Evolutionary conservation across 2,113 vertebrate species (phyloP).

Genomic region (Microtus montanus): DNA sequence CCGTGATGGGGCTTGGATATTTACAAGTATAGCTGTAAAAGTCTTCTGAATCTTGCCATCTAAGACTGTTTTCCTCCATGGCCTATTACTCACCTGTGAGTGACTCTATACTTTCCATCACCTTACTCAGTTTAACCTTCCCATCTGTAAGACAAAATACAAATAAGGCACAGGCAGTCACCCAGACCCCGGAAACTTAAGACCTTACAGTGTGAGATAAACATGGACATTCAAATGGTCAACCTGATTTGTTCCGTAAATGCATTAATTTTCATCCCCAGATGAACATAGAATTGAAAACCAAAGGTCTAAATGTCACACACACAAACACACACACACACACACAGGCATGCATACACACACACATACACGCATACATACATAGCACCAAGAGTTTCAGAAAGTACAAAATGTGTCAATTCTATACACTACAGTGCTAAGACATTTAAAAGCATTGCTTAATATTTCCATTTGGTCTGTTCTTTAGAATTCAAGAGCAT

Average conservation of each 20-base stretch:
- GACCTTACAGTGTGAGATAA: neutral
- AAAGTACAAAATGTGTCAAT: neutral
- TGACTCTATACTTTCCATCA: neutral
- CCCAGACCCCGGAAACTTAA: neutral
- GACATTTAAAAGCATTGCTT: neutral
- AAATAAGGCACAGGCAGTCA: conserved; percentile 6
- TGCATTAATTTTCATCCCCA: neutral
- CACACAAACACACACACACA: neutral
- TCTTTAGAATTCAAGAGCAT: neutral
- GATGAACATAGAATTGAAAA: neutral
- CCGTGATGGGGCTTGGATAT: neutral
- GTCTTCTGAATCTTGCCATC: neutral
- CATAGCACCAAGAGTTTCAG: neutral
- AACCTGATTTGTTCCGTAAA: neutral
- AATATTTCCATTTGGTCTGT: neutral
- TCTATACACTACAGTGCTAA: neutral
- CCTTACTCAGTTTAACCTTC: neutral
- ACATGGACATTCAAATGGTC: neutral
- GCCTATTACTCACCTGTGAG: conserved; percentile 52
- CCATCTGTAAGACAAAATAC: conserved; percentile 37
- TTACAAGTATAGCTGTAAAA: conserved; percentile 9
- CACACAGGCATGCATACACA: neutral
- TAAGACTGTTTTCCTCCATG: neutral
- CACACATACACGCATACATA: neutral
- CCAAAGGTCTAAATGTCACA: neutral